These are phyloP conservation scores for Drosophila atripex DNA, from an alignment of 2,888 invertebrate species.

Conservation along the genomic window DNA sequence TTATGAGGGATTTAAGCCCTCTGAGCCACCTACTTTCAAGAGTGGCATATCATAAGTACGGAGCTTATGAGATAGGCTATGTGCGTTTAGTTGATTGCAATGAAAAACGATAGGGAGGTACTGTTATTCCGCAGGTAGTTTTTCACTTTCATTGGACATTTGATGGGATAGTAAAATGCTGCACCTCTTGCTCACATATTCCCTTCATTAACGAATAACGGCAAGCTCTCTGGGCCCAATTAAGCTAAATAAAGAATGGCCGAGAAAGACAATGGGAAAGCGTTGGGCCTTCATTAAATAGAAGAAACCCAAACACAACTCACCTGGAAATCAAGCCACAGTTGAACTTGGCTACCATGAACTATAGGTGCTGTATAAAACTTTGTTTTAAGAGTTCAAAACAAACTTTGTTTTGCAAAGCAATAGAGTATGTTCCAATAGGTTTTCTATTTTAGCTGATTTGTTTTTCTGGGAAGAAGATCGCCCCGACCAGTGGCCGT, in stretches of 20 bases:
- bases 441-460: not conserved
- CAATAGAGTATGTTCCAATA: not conserved
- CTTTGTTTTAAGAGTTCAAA: too few species aligned
- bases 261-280: conserved; percentile 39
- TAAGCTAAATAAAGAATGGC: conserved; percentile 33
- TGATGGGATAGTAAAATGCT: conserved; percentile 17
- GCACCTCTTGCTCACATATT: conserved; percentile 20
- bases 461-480: conserved; percentile 16
- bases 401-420: too few species aligned
- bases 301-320: conserved; percentile 32
- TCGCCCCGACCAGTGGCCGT: conserved; percentile 32
- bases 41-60: conserved; percentile 2
- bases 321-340: conserved; percentile 10
- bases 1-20: not conserved
- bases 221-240: conserved; percentile 36
- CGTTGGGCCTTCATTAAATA: conserved; percentile 33
- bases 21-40: not conserved
- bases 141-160: conserved; percentile 61
- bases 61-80: conserved; percentile 14
- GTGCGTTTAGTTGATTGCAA: conserved; percentile 27
- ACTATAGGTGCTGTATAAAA: not conserved
- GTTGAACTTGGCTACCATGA: conserved; percentile 1
- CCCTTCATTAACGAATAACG: conserved; percentile 69
- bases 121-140: conserved; percentile 21
- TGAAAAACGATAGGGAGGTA: conserved; percentile 14